Conservation (phyloP, 2,797 vertebrate genomes). For the Apodemus agrarius region DNA sequence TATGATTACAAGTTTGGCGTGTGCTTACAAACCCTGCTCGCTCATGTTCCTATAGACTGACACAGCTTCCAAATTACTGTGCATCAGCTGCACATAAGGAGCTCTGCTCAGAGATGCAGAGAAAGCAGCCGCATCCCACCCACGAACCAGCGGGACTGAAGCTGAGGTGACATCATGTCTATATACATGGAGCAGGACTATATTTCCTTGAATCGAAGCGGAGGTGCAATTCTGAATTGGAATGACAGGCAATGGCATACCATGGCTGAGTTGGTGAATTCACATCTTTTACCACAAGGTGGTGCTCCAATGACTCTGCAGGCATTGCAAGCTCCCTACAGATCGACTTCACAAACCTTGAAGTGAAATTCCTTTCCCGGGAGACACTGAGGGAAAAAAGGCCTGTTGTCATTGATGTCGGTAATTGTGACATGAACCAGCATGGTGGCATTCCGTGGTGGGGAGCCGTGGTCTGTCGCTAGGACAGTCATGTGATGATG, state of each 20-base stretch:
- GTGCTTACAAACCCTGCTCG: background rate
- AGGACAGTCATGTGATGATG: slow-evolving; percentile 92
- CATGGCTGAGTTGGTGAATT: slow-evolving; percentile 50
- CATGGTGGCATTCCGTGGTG: slow-evolving; percentile 90
- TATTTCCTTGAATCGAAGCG: background rate
- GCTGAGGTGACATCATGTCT: background rate
- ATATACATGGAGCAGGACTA: background rate
- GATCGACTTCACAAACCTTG: slow-evolving; percentile 86
- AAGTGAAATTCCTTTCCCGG: slow-evolving; percentile 87
- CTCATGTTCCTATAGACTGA: background rate
- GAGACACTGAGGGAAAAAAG: slow-evolving; percentile 90
- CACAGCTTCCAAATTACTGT: background rate
- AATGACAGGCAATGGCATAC: background rate
- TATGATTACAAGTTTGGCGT: background rate
- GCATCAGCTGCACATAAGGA: background rate
- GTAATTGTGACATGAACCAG: slow-evolving; percentile 88
- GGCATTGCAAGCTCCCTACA: background rate
- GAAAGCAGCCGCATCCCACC: background rate
- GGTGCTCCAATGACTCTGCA: slow-evolving; percentile 77
- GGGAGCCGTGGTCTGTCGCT: slow-evolving; percentile 92
- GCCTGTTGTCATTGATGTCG: slow-evolving; percentile 94
- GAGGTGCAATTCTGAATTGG: background rate
- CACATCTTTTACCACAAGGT: slow-evolving; percentile 82
- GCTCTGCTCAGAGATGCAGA: background rate
- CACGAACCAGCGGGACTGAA: background rate